Percentiles rank a stretch among this genome's conserved stretches.
These are phyloP conservation scores for Drosophila niveifrons DNA, from an alignment of 2,888 invertebrate genomes.

Conservation along the genomic window DNA sequence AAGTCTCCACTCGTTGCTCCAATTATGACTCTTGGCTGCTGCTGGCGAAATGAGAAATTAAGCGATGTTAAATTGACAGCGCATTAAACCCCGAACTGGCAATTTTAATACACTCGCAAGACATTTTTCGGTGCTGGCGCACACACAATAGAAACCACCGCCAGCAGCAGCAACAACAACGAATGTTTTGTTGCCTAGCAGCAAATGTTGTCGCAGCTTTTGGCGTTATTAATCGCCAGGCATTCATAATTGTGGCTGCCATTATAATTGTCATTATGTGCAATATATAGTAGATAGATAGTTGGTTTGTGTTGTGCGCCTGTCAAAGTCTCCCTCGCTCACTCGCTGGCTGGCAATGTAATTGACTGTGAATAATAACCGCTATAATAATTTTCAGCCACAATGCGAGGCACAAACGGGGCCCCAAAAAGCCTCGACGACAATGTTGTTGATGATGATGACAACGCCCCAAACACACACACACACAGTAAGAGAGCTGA, in stretches of 20 bases:
- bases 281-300: conserved; percentile 77
- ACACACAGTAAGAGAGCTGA: not conserved
- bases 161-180: conserved; percentile 31
- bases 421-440: conserved; percentile 46
- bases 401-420: conserved; percentile 52
- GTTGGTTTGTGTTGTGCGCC: conserved; percentile 46
- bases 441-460: conserved; percentile 76
- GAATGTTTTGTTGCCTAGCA: conserved; percentile 34
- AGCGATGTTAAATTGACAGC: conserved; percentile 75
- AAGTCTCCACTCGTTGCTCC: conserved; percentile 32
- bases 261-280: conserved; percentile 81
- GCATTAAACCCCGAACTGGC: conserved; percentile 57
- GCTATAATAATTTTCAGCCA: conserved; percentile 81
- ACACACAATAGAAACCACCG: conserved; percentile 30
- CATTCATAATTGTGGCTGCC: conserved; percentile 79
- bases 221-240: conserved; percentile 75
- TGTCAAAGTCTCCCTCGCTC: conserved; percentile 72
- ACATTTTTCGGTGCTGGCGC: conserved; percentile 46
- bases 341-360: conserved; percentile 67
- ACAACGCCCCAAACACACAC: conserved; percentile 34
- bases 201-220: conserved; percentile 34
- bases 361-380: conserved; percentile 82
- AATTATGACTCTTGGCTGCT: conserved; percentile 40
- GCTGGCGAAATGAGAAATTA: conserved; percentile 65
- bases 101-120: conserved; percentile 72